Evolutionary conservation across 2,797 vertebrate genomes (phyloP).

Genomic region (Pangasius larnaudii): DNA sequence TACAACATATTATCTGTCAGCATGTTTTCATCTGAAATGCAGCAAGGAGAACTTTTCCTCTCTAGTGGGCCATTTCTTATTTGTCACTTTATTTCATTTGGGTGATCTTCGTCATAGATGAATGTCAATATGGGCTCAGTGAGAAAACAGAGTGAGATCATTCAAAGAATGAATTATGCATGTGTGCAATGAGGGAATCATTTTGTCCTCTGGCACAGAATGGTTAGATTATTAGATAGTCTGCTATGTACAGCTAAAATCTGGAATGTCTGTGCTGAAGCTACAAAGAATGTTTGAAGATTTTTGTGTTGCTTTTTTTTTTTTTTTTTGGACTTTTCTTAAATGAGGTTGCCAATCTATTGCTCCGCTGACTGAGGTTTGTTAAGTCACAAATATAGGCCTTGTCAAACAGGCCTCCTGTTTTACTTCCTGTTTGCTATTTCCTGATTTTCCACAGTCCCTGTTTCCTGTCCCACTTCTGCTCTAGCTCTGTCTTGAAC

Average conservation of each 20-base stretch:
- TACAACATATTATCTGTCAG: constrained; percentile 27
- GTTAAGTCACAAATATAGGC: background rate
- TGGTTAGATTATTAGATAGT: constrained; percentile 38
- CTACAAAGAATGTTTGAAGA: background rate
- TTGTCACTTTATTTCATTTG: constrained; percentile 15
- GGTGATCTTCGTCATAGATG: constrained; percentile 39
- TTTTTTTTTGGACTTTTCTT: background rate
- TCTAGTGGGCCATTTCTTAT: constrained; percentile 17
- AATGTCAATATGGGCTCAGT: constrained; percentile 37
- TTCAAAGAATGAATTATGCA: constrained; percentile 22
- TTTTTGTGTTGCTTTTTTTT: constrained; percentile 20
- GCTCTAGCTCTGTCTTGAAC: background rate
- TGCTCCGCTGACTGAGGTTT: background rate
- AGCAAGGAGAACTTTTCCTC: constrained; percentile 19
- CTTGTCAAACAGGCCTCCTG: background rate
- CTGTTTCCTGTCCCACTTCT: background rate
- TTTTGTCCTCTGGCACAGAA: constrained; percentile 36
- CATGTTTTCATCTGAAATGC: constrained; percentile 29
- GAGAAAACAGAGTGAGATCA: constrained; percentile 39
- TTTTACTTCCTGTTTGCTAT: background rate
- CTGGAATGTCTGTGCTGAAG: constrained; percentile 12
- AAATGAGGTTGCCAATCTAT: background rate
- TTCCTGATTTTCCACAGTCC: background rate
- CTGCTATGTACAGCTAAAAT: constrained; percentile 2
- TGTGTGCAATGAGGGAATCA: constrained; percentile 36